Evolutionary conservation across 2,797 vertebrate species (phyloP).

Genomic region (Simalia tracyae): DNA sequence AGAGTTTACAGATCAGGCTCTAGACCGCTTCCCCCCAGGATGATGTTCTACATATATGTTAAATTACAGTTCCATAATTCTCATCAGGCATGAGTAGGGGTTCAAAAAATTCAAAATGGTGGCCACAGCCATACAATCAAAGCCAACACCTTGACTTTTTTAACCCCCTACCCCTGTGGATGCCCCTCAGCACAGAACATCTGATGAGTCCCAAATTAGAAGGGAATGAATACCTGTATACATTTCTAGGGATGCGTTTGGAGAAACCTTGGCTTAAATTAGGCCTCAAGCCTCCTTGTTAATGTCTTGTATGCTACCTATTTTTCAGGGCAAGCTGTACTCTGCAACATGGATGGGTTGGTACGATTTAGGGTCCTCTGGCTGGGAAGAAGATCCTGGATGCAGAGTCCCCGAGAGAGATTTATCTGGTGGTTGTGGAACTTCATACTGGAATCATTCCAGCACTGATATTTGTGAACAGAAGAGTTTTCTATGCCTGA

Average conservation of each 20-base stretch:
- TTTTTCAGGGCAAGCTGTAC: neutral
- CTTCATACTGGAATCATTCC: conserved; percentile 1
- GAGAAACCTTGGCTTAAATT: neutral
- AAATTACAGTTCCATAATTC: neutral
- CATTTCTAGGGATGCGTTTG: neutral
- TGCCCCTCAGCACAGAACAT: neutral
- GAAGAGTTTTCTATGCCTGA: neutral
- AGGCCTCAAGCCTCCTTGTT: neutral
- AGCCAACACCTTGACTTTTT: neutral
- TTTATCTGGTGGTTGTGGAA: neutral
- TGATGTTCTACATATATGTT: neutral
- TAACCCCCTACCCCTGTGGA: neutral
- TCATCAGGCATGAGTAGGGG: neutral
- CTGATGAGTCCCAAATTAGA: neutral
- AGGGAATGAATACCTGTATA: neutral
- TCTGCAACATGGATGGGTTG: neutral
- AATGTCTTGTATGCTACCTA: neutral
- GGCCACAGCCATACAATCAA: neutral
- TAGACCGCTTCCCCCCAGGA: neutral
- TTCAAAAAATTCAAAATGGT: neutral
- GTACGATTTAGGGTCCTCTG: neutral
- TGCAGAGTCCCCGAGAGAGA: neutral
- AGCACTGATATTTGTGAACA: neutral
- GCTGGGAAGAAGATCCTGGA: neutral
- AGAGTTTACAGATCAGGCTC: neutral